Conservation (phyloP, 2,113 vertebrate genomes). For the Rhizomys pruinosus region DNA sequence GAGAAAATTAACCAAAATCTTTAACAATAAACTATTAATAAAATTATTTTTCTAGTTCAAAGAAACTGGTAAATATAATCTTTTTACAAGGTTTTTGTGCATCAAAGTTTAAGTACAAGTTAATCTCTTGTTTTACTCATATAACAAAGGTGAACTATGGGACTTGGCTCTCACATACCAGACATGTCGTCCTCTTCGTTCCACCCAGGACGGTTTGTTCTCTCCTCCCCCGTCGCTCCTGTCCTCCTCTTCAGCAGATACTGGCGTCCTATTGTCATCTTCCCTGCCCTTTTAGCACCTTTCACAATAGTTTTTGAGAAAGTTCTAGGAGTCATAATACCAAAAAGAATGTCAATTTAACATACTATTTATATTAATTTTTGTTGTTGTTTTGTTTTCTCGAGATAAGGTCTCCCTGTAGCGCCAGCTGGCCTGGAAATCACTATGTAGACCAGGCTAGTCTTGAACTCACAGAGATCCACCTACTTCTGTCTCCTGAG, state of each 20-base stretch:
- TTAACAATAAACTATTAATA: slow-evolving; percentile 44
- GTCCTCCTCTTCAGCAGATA: slow-evolving; percentile 93
- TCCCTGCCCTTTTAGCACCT: slow-evolving; percentile 97
- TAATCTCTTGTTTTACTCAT: slow-evolving; percentile 6
- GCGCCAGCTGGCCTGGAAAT: too few species aligned
- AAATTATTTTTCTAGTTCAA: slow-evolving; percentile 41
- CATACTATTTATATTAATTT: too few species aligned
- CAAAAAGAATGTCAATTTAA: slow-evolving; percentile 57
- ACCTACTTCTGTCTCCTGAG: too few species aligned
- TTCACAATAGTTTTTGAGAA: slow-evolving; percentile 98
- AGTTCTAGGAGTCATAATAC: slow-evolving; percentile 87
- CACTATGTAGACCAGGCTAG: too few species aligned
- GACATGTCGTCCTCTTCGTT: slow-evolving; percentile 97
- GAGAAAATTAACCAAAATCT: slow-evolving; percentile 15
- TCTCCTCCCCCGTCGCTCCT: slow-evolving; percentile 89
- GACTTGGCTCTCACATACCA: slow-evolving; percentile 85
- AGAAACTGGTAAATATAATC: slow-evolving; percentile 3
- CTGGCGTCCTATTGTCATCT: slow-evolving; percentile 98
- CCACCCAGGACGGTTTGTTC: slow-evolving; percentile 91
- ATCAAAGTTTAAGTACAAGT: slow-evolving; percentile 21
- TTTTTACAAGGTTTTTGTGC: slow-evolving; percentile 36
- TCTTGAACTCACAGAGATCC: too few species aligned
- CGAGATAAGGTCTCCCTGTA: too few species aligned
- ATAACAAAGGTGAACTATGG: background rate
- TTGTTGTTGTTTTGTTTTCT: background rate